Evolutionary conservation across 2,888 invertebrate genomes (phyloP).

Genomic region (Xestia ashworthii): DNA sequence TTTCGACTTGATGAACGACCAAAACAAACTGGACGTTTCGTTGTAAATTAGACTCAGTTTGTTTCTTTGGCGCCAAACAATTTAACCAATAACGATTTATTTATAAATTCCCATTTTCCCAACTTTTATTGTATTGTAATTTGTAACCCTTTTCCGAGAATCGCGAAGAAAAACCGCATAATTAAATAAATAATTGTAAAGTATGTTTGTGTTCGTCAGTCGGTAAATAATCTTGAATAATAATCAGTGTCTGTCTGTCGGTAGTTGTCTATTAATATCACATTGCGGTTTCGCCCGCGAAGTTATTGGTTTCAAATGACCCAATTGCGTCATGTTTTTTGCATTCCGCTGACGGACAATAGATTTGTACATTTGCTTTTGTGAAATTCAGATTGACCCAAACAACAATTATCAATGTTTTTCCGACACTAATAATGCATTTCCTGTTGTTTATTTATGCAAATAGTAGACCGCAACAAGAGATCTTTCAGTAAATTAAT

Average conservation of each 20-base stretch:
- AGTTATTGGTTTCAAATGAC: slow-evolving; percentile 87
- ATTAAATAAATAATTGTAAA: slow-evolving; percentile 44
- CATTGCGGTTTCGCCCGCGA: slow-evolving; percentile 83
- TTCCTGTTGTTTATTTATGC: slow-evolving; percentile 26
- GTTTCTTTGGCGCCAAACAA: slow-evolving; percentile 56
- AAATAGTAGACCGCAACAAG: neutral
- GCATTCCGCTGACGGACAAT: slow-evolving; percentile 85
- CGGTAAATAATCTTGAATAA: slow-evolving; percentile 65
- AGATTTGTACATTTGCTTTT: slow-evolving; percentile 76
- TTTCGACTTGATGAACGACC: slow-evolving; percentile 67
- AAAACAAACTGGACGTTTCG: slow-evolving; percentile 65
- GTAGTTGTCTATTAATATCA: slow-evolving; percentile 80
- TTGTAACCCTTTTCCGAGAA: slow-evolving; percentile 31
- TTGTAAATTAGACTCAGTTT: slow-evolving; percentile 66
- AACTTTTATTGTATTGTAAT: slow-evolving; percentile 39
- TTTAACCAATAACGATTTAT: slow-evolving; percentile 49
- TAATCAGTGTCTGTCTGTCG: slow-evolving; percentile 65
- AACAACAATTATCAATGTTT: slow-evolving; percentile 62
- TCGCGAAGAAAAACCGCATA: slow-evolving; percentile 38
- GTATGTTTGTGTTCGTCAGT: slow-evolving; percentile 40
- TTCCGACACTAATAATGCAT: slow-evolving; percentile 48
- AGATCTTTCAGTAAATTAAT: neutral
- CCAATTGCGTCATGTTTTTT: slow-evolving; percentile 84
- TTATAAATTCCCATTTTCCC: slow-evolving; percentile 42
- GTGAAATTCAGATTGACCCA: slow-evolving; percentile 72